phyloP scores from a whole-genome alignment of 2,888 invertebrate genomes.

The Athalia rosae region DNA sequence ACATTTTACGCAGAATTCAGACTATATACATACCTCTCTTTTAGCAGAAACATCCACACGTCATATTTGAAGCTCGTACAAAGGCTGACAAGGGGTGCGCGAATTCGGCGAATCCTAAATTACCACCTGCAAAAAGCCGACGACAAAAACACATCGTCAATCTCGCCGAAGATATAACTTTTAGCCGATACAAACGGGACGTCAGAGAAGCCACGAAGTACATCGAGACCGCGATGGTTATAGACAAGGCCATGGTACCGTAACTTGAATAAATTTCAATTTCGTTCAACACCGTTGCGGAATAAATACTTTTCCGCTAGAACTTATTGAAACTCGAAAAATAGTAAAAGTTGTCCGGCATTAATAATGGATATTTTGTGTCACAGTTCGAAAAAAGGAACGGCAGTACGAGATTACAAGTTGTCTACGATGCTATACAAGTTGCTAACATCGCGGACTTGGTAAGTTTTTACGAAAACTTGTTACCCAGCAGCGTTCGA shows the following conservation, averaged over 20 bases:
- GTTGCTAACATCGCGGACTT: conserved; percentile 98
- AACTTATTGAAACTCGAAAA: not conserved
- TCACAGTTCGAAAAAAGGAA: conserved; percentile 89
- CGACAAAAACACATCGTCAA: conserved; percentile 78
- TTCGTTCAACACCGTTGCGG: not conserved
- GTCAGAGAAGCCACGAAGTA: conserved; percentile 94
- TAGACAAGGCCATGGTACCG: conserved; percentile 95
- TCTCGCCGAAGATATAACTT: conserved; percentile 63
- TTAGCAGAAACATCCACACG: conserved; percentile 98
- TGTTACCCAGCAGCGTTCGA: not conserved
- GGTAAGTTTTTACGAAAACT: conserved; percentile 77
- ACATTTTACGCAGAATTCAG: conserved; percentile 46
- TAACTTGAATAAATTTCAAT: not conserved
- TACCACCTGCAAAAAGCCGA: conserved; percentile 79
- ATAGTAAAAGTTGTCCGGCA: not conserved
- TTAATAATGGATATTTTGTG: conserved; percentile 42
- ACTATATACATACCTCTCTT: conserved; percentile 77
- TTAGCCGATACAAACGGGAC: conserved; percentile 80
- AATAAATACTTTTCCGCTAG: not conserved
- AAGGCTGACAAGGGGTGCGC: conserved; percentile 95
- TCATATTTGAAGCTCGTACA: conserved; percentile 95
- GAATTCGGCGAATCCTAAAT: conserved; percentile 85
- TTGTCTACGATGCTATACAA: conserved; percentile 96
- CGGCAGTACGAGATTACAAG: conserved; percentile 90
- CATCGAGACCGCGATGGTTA: conserved; percentile 96